Conservation (phyloP, 2,797 vertebrate genomes). For the Muscicapa striata region DNA sequence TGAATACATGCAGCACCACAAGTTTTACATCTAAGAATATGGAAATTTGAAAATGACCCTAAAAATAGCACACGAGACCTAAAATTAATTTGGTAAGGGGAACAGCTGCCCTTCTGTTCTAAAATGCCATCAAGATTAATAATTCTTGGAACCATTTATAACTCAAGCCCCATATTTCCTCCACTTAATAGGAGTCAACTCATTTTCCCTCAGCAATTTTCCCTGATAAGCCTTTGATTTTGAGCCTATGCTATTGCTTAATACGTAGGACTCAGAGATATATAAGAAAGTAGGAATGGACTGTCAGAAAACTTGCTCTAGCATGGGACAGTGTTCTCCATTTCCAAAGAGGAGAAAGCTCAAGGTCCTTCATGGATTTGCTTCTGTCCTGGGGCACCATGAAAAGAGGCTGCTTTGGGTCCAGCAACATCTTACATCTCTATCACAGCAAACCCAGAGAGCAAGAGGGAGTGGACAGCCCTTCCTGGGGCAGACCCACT, state of each 20-base stretch:
- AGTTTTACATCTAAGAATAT: not conserved
- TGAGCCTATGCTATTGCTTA: not conserved
- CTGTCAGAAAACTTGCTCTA: not conserved
- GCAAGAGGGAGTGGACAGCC: not conserved
- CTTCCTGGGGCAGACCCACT: not conserved
- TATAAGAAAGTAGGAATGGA: not conserved
- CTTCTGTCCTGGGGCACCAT: not conserved
- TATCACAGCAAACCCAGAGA: not conserved
- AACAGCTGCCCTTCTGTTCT: not conserved
- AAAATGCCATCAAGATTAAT: not conserved
- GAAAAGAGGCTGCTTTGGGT: not conserved
- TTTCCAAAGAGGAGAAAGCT: not conserved
- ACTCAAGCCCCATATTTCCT: not conserved
- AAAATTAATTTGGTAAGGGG: not conserved
- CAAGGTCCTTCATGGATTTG: rapidly evolving
- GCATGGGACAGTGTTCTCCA: not conserved
- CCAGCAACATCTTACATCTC: not conserved
- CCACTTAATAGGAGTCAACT: not conserved
- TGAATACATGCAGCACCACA: not conserved
- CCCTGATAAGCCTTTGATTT: not conserved
- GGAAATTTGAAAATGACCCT: not conserved
- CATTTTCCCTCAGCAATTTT: not conserved
- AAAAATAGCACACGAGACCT: not conserved
- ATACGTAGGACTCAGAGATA: not conserved
- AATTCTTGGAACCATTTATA: not conserved